Base-by-base conservation (phyloP, 2,113 vertebrate genomes). In the Oncorhynchus mykiss region DNA sequence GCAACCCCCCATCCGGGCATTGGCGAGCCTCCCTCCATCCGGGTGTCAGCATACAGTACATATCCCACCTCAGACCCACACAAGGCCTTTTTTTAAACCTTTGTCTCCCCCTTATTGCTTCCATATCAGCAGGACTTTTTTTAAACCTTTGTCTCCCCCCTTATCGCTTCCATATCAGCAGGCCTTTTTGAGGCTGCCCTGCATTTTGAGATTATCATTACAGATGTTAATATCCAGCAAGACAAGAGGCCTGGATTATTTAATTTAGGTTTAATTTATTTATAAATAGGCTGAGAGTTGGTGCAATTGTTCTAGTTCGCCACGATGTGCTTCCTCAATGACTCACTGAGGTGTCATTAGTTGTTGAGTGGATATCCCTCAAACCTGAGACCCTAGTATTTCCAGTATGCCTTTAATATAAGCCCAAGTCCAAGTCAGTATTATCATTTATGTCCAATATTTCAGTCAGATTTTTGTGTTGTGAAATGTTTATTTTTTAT, bases 321-420 rank as follows among this genome's bases (percentile, higher is more conserved):
- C 4, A 57, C 54, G 0, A 20, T 4, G 54, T 80, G 81, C 86
- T 90, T 90, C 85, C 86, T 78, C 64, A 5, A 64, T 72, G 77
- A 80, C 78, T 68, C 13, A 57, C 7, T 62, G 59, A 16, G 51
- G 20, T 62, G n/a, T 62, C 9, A n/a, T n/a, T 62, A 11, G 20
- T 22, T 22, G n/a, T 62, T 22, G 6, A n/a, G 54, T 20, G 18
- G 14, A 57, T 57, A 16, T 57, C 54, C 16, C 54, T 57, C 16
- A 57, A 57, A 57, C 54, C 54, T 45, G 20, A 62, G n/a, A n/a
- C 59, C n/a, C n/a, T 22, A n/a, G 59, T 62, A 22, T 22, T 54
- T 62, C n/a, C 59, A 62, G 3, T 57, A 57, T 20, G 39, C 2
- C 39, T 45, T 45, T 39, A 39, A 39, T 39, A 39, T 39, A 39